Base-by-base conservation (phyloP, 1,140 invertebrate genomes). In the Nomia melanderi region DNA sequence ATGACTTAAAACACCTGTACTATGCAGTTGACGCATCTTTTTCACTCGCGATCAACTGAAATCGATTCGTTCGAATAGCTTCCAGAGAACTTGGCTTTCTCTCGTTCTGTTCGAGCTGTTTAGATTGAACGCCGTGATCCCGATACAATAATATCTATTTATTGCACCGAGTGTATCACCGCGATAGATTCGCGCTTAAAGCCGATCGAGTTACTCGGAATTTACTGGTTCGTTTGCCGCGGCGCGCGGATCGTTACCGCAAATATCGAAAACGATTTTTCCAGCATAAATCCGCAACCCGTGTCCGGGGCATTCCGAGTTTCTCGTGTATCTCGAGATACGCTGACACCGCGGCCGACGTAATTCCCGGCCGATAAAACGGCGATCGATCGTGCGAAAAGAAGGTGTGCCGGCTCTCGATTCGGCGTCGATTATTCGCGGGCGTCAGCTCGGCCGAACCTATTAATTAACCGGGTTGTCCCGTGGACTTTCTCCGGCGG, bases 381-480 rank as follows among this genome's bases (percentile, higher is more conserved):
- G 5, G 8, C 54, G 4, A 69, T 67, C 29, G 64, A 69, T 69
- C 73, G 73, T 69, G 73, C 33, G 65, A 69, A 69, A 69, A 47
- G 54, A 27, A 69, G 73, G 73, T 47, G 73, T 47, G 63, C 53
- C 69, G 7, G 7, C 12, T 63, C n/a, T 63, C n/a, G 47, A 78
- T 78, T 64, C 81, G 41, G 47, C 39, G 64, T 76, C 74, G 39
- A 77, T 78, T 82, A 77, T 82, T 54, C 69, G 47, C 41, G 56
- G 33, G 54, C 63, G 74, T 83, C 81, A 65, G 71, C 76, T 12
- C 44, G 41, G 29, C 47, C 77, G 56, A 39, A 47, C 54, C 73
- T 69, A 76, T 76, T 76, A 76, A 76, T 76, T 76, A 76, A 69
- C 73, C 33, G 7, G 6, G 29, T 17, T 69, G 54, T 59, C 54